phyloP scores from a whole-genome alignment of 2,797 vertebrate species.

The Merluccius polli region DNA sequence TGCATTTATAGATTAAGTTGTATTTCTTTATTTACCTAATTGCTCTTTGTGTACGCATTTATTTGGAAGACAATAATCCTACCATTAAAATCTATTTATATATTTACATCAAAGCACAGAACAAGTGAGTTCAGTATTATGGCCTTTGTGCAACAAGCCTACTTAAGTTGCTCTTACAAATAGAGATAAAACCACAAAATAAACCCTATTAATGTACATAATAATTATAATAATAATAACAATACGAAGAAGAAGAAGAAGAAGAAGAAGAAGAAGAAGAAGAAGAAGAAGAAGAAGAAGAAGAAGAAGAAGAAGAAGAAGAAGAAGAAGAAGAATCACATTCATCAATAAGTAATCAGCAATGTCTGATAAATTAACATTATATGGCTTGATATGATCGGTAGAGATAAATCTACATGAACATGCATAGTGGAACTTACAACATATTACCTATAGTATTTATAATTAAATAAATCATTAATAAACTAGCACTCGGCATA shows the following conservation, averaged over 20 bases:
- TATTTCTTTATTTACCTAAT: background rate
- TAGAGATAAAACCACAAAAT: slow-evolving; percentile 17
- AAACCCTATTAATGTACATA: slow-evolving; percentile 40
- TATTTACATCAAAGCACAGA: background rate
- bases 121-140: background rate
- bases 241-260: too few species aligned
- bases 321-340: too few species aligned
- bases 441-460: background rate
- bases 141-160: background rate
- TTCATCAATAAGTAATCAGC: slow-evolving; percentile 41
- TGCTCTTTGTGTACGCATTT: background rate
- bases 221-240: slow-evolving; percentile 34
- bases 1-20: too few species aligned
- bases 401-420: background rate
- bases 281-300: too few species aligned
- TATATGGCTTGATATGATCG: slow-evolving; percentile 31
- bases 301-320: too few species aligned
- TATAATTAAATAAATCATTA: background rate
- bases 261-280: too few species aligned
- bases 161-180: background rate
- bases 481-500: background rate
- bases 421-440: background rate
- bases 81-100: background rate
- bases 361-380: slow-evolving; percentile 48
- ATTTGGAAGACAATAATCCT: background rate